Percentiles rank a stretch among this genome's conserved stretches.
phyloP scores from a whole-genome alignment of 2,113 vertebrate genomes.

The Rhombomys opimus region DNA sequence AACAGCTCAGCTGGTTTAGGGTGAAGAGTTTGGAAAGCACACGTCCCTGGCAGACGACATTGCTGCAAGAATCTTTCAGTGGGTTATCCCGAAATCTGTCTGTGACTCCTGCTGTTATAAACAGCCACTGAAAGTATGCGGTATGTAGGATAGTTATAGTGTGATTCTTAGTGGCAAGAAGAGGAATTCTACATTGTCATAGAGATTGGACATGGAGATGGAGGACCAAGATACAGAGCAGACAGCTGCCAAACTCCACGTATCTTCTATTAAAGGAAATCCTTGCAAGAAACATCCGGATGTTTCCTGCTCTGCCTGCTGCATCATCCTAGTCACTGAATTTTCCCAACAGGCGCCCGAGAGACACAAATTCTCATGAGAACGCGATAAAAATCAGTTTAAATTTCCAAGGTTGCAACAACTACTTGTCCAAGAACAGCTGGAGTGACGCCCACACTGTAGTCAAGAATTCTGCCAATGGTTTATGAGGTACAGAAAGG shows the following conservation, averaged over 20 bases:
- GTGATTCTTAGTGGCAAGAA: background rate
- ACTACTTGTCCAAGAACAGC: background rate
- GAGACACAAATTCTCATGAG: background rate
- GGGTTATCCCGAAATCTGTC: background rate
- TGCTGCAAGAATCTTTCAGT: background rate
- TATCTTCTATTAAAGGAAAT: constrained; percentile 50
- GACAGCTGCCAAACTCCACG: background rate
- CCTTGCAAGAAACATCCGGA: constrained; percentile 9
- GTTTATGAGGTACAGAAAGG: background rate
- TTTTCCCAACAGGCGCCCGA: background rate
- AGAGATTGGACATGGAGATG: background rate
- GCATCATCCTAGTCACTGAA: background rate
- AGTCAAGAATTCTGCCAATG: background rate
- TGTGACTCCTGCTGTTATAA: background rate
- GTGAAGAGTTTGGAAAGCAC: background rate
- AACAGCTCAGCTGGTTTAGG: background rate
- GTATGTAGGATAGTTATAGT: background rate
- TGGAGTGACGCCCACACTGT: background rate
- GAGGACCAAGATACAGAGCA: background rate
- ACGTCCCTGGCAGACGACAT: background rate
- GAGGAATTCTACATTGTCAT: background rate
- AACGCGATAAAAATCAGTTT: background rate
- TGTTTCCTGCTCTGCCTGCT: background rate
- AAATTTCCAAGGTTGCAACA: background rate
- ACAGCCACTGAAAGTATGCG: background rate